Evolutionary conservation across 2,888 invertebrate genomes (phyloP), one percentile per base, ranked within the genome.

Genomic region (Tanytarsus gracilentus): DNA sequence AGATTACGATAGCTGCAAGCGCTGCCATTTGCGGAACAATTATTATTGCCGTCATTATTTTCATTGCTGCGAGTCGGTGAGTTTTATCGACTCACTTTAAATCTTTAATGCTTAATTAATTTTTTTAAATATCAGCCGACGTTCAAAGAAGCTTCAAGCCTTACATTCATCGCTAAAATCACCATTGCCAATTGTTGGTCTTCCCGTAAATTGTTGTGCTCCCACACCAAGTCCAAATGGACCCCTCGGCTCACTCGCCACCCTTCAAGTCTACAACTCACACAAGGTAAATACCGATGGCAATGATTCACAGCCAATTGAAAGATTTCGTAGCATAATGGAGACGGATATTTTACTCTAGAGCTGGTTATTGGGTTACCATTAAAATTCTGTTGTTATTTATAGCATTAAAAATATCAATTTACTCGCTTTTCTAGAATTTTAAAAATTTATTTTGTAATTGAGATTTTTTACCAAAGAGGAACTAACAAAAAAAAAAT

Each of bases 1-100:
- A 92, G 74, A 91, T 94, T 69, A 93, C 94, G 58, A 94, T 94
- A 68, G 92, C 89, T 23, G 92, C 92, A 3, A 90, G 91, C 69
- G 92, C 92, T 18, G 92, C 92, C 61, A 93, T 94, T 69, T 93
- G 93, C 72, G 90, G 88, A 40, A 92, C 92, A 40, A 91, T 94
- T 66, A 86, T 93, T 62, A 83, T 92, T 49, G 93, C 92, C 0
- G 90, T 93, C 61, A 85, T 93, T 65, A 84, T 93, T 65, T 92
- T 94, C 72, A 85, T 93, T 59, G 89, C 90, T 51, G 91, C 92
- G 21, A 89, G 88, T 65, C 81, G 74, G 74, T 74, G 64, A 68
- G 64, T 61, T 40, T 49, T 59, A 63, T 61, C 11, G 9, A 18
- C 4, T 36, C 26, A 27, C n/a, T 8, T 4, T 8, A 55, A 4